Evolutionary conservation across 2,888 invertebrate species (phyloP), one percentile per base, ranked within the genome.

Genomic region (Gymnocheta viridis): DNA sequence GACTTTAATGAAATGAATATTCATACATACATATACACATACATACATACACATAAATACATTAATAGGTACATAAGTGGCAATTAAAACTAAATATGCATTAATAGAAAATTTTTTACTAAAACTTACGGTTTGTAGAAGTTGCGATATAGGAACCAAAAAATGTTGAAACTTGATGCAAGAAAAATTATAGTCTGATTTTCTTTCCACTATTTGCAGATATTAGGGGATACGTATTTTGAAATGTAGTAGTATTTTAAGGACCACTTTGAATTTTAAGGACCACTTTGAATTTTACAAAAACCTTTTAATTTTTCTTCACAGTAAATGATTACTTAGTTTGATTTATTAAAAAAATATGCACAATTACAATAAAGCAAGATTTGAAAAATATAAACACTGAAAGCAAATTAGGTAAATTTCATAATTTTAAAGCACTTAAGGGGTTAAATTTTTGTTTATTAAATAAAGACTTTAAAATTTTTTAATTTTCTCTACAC

Each of bases 41-140:
- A 49, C 5, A 7, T 22, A 49, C 10, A 10, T 4, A 41, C 10
- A 49, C n/a, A n/a, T n/a, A n/a, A n/a, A 49, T 22, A 32, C 2
- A 32, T 58, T 38, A 3, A 24, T 54, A 54, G 4, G 7, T 56
- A 56, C 17, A 29, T 4, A 17, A 32, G 32, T 32, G 56, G 32
- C 32, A 56, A 56, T 54, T 17, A 32, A 56, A n/a, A 32, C 32
- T 32, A 56, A 17, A 51, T 14, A 51, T 24, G 51, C 14, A 27
- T 19, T 9, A 32, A 29, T 17, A 41, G 4, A 66, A 47, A 49
- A 54, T 6, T 22, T 35, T 24, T 2, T 56, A 54, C 58, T 47
- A 56, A 51, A 67, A 82, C 82, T 82, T 77, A 82, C 82, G 77
- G 82, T 77, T 82, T 82, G 82, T 64, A 66, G 38, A 64, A n/a